A percentile compares a stretch with the other conserved stretches of the same genome.
phyloP scores from a whole-genome alignment of 2,888 invertebrate species.

The Fragum fragum region DNA sequence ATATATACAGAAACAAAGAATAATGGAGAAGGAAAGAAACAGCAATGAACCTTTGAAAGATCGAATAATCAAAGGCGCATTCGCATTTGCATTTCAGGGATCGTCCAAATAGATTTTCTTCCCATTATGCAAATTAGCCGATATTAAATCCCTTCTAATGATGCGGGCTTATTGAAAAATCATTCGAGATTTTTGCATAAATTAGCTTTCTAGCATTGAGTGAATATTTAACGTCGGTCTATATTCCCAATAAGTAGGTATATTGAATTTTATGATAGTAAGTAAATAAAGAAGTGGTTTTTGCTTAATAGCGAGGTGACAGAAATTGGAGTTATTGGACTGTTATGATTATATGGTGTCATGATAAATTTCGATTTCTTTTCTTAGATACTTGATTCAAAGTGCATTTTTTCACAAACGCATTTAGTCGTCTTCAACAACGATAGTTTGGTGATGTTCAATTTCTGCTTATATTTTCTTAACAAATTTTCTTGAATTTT shows the following conservation, averaged over 20 bases:
- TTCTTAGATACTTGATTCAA: too few relatives aligned
- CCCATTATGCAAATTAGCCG: neutral
- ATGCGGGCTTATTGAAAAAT: neutral
- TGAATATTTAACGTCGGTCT: neutral
- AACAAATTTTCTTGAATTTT: too few relatives aligned
- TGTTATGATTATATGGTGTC: neutral
- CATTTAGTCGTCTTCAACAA: too few relatives aligned
- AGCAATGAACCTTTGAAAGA: too few relatives aligned
- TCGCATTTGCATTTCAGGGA: neutral
- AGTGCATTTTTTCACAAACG: too few relatives aligned
- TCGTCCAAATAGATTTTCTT: neutral
- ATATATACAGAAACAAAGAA: too few relatives aligned
- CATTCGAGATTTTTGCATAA: slow-evolving; percentile 4
- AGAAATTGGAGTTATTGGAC: slow-evolving; percentile 7
- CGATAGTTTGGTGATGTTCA: too few relatives aligned
- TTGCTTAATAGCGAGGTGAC: neutral
- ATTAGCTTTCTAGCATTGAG: neutral
- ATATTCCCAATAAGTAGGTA: slow-evolving; percentile 14
- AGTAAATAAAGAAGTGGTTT: slow-evolving; percentile 16
- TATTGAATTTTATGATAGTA: slow-evolving; percentile 18
- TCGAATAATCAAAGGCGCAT: too few relatives aligned
- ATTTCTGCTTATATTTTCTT: too few relatives aligned
- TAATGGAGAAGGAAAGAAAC: too few relatives aligned
- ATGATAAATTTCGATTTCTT: neutral
- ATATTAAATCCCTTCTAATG: neutral